These are phyloP conservation scores for Leptopilina syphax DNA, from an alignment of 2,888 invertebrate species.

Conservation along the genomic window DNA sequence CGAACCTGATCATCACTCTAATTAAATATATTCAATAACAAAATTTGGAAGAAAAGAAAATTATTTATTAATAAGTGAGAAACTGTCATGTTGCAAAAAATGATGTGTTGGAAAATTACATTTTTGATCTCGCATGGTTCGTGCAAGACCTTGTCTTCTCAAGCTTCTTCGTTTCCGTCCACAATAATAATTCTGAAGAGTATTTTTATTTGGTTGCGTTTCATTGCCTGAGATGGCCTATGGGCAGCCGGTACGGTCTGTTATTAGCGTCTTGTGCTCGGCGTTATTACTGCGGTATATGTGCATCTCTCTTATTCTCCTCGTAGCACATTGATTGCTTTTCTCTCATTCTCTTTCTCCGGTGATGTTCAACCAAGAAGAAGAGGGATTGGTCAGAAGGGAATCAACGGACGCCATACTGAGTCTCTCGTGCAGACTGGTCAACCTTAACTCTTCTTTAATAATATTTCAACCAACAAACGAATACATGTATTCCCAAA, in stretches of 20 bases:
- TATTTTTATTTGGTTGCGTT: slow-evolving; percentile 76
- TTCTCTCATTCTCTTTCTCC: slow-evolving; percentile 57
- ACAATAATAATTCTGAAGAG: slow-evolving; percentile 75
- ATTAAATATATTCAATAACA: background rate
- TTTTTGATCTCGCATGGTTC: slow-evolving; percentile 3
- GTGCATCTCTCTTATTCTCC: slow-evolving; percentile 62
- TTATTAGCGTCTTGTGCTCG: slow-evolving; percentile 77
- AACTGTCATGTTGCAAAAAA: too few relatives aligned
- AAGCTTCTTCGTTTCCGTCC: slow-evolving; percentile 67
- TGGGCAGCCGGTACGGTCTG: slow-evolving; percentile 76
- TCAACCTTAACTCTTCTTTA: background rate
- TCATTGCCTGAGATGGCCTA: slow-evolving; percentile 75
- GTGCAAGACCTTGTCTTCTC: slow-evolving; percentile 17
- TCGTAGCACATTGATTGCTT: slow-evolving; percentile 45
- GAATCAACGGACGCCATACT: slow-evolving; percentile 40
- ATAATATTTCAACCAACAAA: background rate
- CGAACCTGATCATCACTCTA: background rate
- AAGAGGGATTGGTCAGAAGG: slow-evolving; percentile 39
- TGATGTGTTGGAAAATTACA: background rate
- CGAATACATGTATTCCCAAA: background rate
- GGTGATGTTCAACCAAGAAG: slow-evolving; percentile 48
- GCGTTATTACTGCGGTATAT: slow-evolving; percentile 75
- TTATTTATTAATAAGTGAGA: background rate
- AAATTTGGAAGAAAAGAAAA: background rate
- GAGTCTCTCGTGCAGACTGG: background rate